Evolutionary conservation across 2,797 vertebrate genomes (phyloP).

Genomic region (Morelia viridis): DNA sequence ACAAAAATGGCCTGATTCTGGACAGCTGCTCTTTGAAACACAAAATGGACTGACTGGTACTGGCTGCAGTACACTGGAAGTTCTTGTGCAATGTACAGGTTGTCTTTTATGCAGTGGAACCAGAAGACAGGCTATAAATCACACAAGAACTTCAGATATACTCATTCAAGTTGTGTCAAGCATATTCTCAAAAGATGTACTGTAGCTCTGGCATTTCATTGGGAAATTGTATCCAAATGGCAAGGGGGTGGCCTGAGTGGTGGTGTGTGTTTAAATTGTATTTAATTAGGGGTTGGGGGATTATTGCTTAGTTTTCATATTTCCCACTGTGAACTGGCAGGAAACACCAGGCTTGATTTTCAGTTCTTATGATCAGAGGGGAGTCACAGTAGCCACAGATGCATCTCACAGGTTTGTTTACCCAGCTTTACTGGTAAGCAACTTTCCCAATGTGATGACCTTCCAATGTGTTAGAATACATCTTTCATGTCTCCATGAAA

Average conservation of each 20-base stretch:
- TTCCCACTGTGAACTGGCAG: background rate
- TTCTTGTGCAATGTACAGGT: background rate
- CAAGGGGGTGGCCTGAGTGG: background rate
- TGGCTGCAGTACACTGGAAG: constrained; percentile 2
- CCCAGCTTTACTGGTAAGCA: background rate
- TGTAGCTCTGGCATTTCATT: background rate
- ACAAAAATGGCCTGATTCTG: background rate
- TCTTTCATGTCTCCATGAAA: background rate
- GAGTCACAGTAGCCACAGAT: background rate
- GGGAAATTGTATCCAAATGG: constrained; percentile 4
- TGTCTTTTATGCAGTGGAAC: background rate
- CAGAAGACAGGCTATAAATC: background rate
- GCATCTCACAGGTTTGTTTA: background rate
- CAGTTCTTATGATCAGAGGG: background rate
- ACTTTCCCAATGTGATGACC: background rate
- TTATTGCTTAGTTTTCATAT: background rate
- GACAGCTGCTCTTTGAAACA: background rate
- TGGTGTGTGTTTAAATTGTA: background rate
- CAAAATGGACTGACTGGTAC: background rate
- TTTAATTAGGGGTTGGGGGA: background rate
- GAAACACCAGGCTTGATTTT: background rate
- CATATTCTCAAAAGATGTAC: background rate
- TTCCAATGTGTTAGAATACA: background rate
- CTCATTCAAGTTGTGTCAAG: background rate
- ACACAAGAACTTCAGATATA: background rate